These are phyloP conservation scores for Hemicrepidius hirtus DNA, from an alignment of 2,888 invertebrate genomes.

Conservation along the genomic window DNA sequence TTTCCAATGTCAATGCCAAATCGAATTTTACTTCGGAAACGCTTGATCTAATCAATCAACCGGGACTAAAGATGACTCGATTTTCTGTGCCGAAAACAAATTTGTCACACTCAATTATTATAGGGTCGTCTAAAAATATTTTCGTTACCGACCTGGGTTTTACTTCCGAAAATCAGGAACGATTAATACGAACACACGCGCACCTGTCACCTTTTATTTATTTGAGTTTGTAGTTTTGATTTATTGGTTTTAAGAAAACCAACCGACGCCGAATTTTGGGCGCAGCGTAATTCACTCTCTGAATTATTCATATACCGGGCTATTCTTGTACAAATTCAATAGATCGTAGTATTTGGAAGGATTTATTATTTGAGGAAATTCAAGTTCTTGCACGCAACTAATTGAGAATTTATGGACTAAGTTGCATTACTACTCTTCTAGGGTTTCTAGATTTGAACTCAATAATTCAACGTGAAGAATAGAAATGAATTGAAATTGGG, in stretches of 20 bases:
- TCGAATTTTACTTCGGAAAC: neutral
- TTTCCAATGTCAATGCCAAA: constrained; percentile 4
- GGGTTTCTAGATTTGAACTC: too few relatives aligned
- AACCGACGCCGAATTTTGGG: constrained; percentile 20
- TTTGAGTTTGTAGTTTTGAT: constrained; percentile 35
- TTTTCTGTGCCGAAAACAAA: neutral
- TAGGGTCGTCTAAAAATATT: neutral
- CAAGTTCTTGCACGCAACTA: constrained; percentile 1
- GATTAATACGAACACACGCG: constrained; percentile 21
- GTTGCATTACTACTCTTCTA: too few relatives aligned
- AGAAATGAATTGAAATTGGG: too few relatives aligned
- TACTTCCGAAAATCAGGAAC: constrained; percentile 21
- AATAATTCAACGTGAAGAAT: too few relatives aligned
- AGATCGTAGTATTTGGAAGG: neutral
- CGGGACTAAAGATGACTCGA: neutral
- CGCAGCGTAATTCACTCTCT: constrained; percentile 17
- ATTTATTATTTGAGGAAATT: neutral
- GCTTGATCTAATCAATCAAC: constrained; percentile 4
- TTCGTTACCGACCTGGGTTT: constrained; percentile 17
- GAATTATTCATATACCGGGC: constrained; percentile 12
- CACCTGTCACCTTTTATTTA: constrained; percentile 37
- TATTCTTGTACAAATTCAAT: constrained; percentile 9
- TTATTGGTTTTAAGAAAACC: constrained; percentile 21
- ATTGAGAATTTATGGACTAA: neutral
- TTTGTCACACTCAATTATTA: neutral